Evolutionary conservation across 2,888 invertebrate species (phyloP).

Genomic region (Pyrrhia umbra): DNA sequence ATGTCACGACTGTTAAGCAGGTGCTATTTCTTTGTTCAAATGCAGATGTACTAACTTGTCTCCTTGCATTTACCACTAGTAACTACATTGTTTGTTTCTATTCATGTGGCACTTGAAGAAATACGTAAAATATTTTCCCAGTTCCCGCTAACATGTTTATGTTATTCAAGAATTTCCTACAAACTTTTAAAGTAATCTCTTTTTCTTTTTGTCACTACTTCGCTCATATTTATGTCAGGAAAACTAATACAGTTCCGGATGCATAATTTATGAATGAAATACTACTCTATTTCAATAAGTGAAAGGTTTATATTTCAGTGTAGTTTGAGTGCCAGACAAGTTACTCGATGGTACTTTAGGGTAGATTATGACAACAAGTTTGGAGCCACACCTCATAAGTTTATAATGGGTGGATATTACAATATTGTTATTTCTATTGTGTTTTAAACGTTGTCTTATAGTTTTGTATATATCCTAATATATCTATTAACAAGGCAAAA

Average conservation of each 20-base stretch:
- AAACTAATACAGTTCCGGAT: slow-evolving; percentile 33
- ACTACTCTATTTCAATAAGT: not conserved
- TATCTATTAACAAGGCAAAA: too few relatives aligned
- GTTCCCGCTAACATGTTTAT: slow-evolving; percentile 14
- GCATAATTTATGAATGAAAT: not conserved
- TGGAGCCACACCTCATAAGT: slow-evolving; percentile 42
- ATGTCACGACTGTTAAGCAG: not conserved
- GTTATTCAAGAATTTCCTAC: slow-evolving; percentile 10
- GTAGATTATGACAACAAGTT: slow-evolving; percentile 54
- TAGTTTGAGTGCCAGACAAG: slow-evolving; percentile 8
- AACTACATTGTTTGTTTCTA: not conserved
- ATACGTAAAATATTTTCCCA: slow-evolving; percentile 6
- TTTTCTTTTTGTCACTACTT: slow-evolving; percentile 38
- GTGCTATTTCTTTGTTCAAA: slow-evolving; percentile 12
- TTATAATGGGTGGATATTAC: slow-evolving; percentile 41
- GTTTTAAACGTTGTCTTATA: not conserved
- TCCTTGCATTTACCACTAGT: not conserved
- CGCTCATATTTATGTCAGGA: slow-evolving; percentile 48
- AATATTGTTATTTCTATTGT: not conserved
- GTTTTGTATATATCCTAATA: not conserved
- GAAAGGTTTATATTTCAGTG: slow-evolving; percentile 16
- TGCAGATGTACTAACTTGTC: slow-evolving; percentile 30
- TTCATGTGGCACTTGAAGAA: not conserved
- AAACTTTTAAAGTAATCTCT: slow-evolving; percentile 26
- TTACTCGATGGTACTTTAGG: slow-evolving; percentile 50